Conservation (phyloP, 2,113 vertebrate genomes). For the Podilymbus podiceps region DNA sequence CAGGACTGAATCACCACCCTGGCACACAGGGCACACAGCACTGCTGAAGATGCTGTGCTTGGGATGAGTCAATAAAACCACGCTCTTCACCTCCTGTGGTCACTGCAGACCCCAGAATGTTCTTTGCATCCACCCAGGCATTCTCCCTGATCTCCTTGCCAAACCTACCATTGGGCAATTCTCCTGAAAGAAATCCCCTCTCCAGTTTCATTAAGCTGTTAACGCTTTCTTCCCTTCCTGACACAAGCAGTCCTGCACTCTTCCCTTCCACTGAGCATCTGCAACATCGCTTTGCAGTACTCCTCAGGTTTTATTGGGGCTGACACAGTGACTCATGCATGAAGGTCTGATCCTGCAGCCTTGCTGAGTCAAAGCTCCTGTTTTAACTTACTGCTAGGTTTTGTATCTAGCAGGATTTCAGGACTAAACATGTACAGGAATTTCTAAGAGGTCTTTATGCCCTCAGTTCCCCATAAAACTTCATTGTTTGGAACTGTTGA, state of each 20-base stretch:
- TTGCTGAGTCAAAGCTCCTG: background rate
- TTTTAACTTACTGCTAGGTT: background rate
- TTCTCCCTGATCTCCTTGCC: background rate
- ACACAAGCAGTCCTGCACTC: background rate
- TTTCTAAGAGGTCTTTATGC: background rate
- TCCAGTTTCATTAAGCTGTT: background rate
- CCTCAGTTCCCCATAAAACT: background rate
- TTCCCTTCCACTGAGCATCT: background rate
- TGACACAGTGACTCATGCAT: background rate
- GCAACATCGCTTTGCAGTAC: background rate
- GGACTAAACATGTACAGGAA: accelerated
- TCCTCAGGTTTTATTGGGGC: background rate
- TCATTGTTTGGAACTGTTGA: background rate
- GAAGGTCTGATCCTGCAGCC: background rate
- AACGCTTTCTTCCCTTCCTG: background rate
- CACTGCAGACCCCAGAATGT: accelerated
- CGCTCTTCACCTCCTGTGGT: background rate
- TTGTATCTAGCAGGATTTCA: background rate
- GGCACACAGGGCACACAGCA: background rate
- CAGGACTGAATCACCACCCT: background rate
- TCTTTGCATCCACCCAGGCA: background rate
- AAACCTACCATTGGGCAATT: background rate
- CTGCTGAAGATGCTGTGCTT: background rate
- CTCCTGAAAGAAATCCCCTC: background rate
- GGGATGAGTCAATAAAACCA: background rate